Conservation (phyloP, 2,888 invertebrate species). For the Celastrina argiolus region DNA sequence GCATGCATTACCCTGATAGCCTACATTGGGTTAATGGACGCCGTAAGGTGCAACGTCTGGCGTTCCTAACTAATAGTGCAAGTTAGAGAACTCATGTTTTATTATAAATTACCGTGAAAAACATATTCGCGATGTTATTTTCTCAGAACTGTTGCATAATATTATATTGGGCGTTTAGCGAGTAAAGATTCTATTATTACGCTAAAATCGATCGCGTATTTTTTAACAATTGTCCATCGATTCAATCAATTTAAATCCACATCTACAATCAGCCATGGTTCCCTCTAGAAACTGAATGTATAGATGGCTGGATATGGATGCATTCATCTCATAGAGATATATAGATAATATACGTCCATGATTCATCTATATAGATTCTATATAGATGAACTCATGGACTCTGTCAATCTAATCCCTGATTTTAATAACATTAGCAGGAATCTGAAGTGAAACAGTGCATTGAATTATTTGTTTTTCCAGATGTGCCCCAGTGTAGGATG, state of each 20-base stretch:
- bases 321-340: too few relatives aligned
- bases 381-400: background rate
- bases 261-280: too few relatives aligned
- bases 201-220: too few relatives aligned
- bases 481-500: slow-evolving; percentile 85
- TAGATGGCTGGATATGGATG: too few relatives aligned
- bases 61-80: slow-evolving; percentile 1
- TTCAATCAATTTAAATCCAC: too few relatives aligned
- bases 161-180: too few relatives aligned
- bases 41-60: background rate
- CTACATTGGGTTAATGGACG: slow-evolving; percentile 8
- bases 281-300: too few relatives aligned
- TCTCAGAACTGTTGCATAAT: too few relatives aligned
- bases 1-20: slow-evolving; percentile 9
- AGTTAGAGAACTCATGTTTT: background rate
- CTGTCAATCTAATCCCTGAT: background rate
- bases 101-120: background rate
- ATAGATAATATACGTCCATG: too few relatives aligned
- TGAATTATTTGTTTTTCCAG: slow-evolving; percentile 50
- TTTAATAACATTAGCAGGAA: background rate
- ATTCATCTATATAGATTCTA: too few relatives aligned
- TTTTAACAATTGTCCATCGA: too few relatives aligned
- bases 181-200: too few relatives aligned
- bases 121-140: background rate
- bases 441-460: background rate